Conservation (phyloP, 2,888 invertebrate species). For the Trichogramma dendrolimi region DNA sequence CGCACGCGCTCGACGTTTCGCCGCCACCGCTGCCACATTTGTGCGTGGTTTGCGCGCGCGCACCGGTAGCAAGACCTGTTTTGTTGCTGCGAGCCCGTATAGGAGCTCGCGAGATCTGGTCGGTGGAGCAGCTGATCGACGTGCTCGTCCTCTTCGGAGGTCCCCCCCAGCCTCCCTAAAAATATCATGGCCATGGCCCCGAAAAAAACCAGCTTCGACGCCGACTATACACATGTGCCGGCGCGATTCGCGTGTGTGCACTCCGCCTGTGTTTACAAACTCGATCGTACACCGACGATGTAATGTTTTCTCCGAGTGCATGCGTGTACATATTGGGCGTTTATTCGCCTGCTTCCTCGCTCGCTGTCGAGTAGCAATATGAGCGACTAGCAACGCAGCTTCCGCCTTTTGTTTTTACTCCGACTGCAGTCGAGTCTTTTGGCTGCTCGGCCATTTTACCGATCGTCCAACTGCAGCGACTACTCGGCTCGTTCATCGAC, state of each 20-base stretch:
- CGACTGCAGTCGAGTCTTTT: no score
- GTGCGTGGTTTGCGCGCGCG: neutral
- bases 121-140: conserved; percentile 27
- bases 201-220: conserved; percentile 8
- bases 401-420: no score
- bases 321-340: no score
- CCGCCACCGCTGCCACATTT: conserved; percentile 15
- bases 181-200: conserved; percentile 22
- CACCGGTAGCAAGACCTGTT: conserved; percentile 1
- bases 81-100: neutral
- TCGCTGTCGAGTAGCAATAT: neutral
- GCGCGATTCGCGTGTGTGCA: no score
- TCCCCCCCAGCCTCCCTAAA: neutral
- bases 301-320: no score
- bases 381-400: no score
- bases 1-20: conserved; percentile 12
- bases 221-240: no score
- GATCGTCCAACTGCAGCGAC: no score
- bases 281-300: no score
- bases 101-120: conserved; percentile 19
- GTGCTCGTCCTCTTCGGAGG: neutral
- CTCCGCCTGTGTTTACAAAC: no score
- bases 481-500: no score
- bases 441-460: no score
- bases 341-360: neutral